Percentiles rank a stretch among this genome's conserved stretches.
Conservation (phyloP, 1,140 invertebrate genomes). For the Drosophila pachea region DNA sequence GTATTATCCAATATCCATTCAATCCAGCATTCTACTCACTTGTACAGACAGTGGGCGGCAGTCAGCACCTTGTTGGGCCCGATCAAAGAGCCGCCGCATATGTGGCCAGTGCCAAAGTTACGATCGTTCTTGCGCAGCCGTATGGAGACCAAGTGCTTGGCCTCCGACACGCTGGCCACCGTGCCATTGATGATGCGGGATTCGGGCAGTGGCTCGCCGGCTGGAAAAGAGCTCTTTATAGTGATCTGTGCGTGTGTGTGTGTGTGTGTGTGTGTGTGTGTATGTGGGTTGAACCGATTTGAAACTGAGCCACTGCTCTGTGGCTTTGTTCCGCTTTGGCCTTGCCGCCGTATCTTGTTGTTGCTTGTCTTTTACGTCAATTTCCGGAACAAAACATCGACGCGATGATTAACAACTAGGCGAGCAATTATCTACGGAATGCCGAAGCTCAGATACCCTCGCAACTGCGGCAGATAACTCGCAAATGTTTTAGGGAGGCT, state of each 20-base stretch:
- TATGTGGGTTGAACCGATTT: not conserved
- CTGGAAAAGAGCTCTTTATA: slow-evolving; percentile 6
- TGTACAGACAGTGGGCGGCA: slow-evolving; percentile 80
- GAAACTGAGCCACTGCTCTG: not conserved
- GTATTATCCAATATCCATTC: not conserved
- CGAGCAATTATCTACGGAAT: slow-evolving; percentile 3
- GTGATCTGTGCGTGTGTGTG: not conserved
- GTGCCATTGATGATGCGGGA: slow-evolving; percentile 72
- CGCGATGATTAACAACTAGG: slow-evolving; percentile 26
- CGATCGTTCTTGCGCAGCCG: slow-evolving; percentile 57
- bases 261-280: not conserved
- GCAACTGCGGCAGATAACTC: not conserved
- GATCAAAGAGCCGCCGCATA: slow-evolving; percentile 78
- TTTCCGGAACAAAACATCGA: slow-evolving; percentile 35
- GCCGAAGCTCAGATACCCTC: slow-evolving; percentile 2
- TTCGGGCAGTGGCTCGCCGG: slow-evolving; percentile 4
- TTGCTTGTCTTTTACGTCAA: slow-evolving; percentile 32
- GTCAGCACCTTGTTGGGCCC: slow-evolving; percentile 77
- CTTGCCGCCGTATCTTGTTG: slow-evolving; percentile 29
- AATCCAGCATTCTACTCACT: slow-evolving; percentile 52
- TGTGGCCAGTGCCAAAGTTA: slow-evolving; percentile 71
- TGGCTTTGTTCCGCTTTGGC: not conserved
- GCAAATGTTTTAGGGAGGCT: no score
- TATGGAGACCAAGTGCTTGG: slow-evolving; percentile 75
- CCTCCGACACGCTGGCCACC: slow-evolving; percentile 37